Evolutionary conservation across 2,797 vertebrate genomes (phyloP).

Genomic region (Sebastes itinus): DNA sequence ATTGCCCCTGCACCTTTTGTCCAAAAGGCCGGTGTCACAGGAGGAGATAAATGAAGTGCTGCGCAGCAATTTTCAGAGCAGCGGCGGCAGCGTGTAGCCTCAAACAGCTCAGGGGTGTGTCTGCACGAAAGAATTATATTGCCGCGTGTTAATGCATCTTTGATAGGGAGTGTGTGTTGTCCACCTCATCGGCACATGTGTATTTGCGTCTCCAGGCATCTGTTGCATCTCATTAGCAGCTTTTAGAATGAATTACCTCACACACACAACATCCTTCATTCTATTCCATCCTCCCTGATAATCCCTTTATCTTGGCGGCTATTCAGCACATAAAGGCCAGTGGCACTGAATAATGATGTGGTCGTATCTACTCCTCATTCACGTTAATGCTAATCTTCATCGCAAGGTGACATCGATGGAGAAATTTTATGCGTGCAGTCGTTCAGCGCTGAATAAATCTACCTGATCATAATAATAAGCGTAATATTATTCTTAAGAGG

Average conservation of each 20-base stretch:
- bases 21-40: constrained; percentile 43
- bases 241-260: constrained; percentile 47
- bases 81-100: not conserved
- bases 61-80: constrained; percentile 17
- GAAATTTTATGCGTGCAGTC: constrained; percentile 23
- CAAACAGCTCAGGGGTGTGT: constrained; percentile 28
- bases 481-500: not conserved
- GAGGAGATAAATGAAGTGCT: constrained; percentile 54
- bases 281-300: constrained; percentile 56
- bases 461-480: too few relatives aligned
- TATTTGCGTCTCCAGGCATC: constrained; percentile 43
- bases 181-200: not conserved
- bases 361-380: constrained; percentile 48
- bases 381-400: constrained; percentile 62
- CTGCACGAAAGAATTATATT: not conserved
- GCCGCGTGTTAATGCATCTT: not conserved
- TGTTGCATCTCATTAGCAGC: constrained; percentile 72
- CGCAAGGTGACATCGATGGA: constrained; percentile 62
- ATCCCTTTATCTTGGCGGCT: constrained; percentile 72
- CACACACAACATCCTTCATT: constrained; percentile 29
- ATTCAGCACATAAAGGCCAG: constrained; percentile 61
- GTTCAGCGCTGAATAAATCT: constrained; percentile 20
- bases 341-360: constrained; percentile 68
- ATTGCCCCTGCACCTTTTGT: constrained; percentile 44
- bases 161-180: not conserved